Percentiles rank a stretch among this genome's conserved stretches.
Evolutionary conservation across 35 echinoderm and acorn worm species (phyloP).

Genomic region (Heliocidaris tuberculata): DNA sequence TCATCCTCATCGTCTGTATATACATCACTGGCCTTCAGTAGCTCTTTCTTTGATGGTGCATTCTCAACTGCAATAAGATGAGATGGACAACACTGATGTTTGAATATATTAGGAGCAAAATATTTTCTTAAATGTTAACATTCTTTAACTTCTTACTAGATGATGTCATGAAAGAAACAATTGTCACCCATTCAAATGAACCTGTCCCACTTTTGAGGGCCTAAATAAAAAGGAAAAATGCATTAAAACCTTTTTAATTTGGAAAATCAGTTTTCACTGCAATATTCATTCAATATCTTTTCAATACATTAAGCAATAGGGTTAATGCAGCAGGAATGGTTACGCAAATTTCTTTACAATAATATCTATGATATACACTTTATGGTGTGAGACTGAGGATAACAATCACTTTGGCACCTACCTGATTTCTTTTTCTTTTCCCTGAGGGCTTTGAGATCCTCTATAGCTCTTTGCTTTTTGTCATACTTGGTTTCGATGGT

Average conservation of each 20-base stretch:
- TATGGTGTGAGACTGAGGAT: neutral
- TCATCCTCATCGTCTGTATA: slow-evolving; percentile 95
- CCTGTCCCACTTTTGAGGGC: no score
- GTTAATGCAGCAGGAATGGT: neutral
- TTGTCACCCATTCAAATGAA: no score
- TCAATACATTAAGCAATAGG: neutral
- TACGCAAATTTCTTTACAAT: neutral
- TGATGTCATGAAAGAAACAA: no score
- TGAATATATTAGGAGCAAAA: neutral
- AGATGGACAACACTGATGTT: neutral
- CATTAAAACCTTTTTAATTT: neutral
- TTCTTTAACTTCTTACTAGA: no score
- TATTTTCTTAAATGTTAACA: no score
- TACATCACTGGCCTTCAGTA: slow-evolving; percentile 89
- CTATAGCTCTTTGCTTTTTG: slow-evolving; percentile 88
- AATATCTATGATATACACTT: neutral
- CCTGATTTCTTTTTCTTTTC: slow-evolving; percentile 94
- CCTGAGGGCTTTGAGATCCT: slow-evolving; percentile 83
- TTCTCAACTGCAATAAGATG: slow-evolving; percentile 63
- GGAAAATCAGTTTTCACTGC: neutral
- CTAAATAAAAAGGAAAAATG: no score
- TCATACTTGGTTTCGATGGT: slow-evolving; percentile 81
- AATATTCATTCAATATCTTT: neutral
- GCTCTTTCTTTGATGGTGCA: slow-evolving; percentile 71
- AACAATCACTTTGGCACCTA: neutral